A percentile compares a stretch with the other conserved stretches of the same genome.
Evolutionary conservation across 2,888 invertebrate genomes (phyloP).

Genomic region (Dascillus cervinus): DNA sequence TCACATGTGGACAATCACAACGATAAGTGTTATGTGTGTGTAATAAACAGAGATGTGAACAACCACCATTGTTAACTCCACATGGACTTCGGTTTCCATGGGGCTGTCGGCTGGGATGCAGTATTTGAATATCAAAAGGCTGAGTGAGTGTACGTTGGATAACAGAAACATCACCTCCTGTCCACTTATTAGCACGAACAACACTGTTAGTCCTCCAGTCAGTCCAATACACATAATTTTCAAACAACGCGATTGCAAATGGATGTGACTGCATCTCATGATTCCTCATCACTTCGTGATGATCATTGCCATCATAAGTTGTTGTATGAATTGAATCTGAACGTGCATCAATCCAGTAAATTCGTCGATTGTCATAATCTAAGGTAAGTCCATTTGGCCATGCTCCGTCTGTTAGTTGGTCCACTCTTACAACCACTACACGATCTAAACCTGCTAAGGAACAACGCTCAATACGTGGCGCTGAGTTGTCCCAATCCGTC

Average conservation of each 20-base stretch:
- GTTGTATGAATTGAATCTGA: conserved; percentile 83
- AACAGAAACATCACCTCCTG: conserved; percentile 66
- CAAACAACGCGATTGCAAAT: conserved; percentile 81
- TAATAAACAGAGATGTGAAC: conserved; percentile 75
- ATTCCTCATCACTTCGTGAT: conserved; percentile 56
- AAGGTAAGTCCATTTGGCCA: conserved; percentile 82
- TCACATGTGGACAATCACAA: conserved; percentile 84
- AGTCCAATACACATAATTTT: conserved; percentile 86
- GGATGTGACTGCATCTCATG: conserved; percentile 77
- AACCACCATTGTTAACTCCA: conserved; percentile 58
- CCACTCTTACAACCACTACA: conserved; percentile 47
- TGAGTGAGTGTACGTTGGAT: conserved; percentile 78
- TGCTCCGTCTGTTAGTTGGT: conserved; percentile 51
- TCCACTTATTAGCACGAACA: conserved; percentile 82
- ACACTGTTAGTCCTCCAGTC: conserved; percentile 88
- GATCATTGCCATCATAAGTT: conserved; percentile 70
- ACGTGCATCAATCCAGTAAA: conserved; percentile 83
- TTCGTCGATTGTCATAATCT: conserved; percentile 63
- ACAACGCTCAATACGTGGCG: conserved; percentile 75
- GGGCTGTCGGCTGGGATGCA: conserved; percentile 71
- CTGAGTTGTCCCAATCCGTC: conserved; percentile 78
- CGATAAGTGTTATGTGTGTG: conserved; percentile 55
- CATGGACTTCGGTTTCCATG: conserved; percentile 55
- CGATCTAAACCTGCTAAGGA: conserved; percentile 68
- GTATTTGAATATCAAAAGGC: conserved; percentile 83